Conservation (phyloP, 1,140 invertebrate genomes). For the Theocolax elegans region DNA sequence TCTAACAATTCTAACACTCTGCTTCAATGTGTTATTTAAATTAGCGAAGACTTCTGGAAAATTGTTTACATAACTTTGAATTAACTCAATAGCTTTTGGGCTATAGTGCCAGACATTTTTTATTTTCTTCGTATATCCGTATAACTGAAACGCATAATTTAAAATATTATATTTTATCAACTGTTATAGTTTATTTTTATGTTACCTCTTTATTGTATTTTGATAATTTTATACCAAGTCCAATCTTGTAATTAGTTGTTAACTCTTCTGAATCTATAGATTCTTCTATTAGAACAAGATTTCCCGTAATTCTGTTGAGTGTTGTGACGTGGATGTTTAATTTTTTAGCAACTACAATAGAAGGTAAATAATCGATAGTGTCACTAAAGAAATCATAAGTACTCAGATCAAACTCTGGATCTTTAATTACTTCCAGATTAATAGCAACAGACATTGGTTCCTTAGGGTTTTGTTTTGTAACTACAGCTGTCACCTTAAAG, state of each 20-base stretch:
- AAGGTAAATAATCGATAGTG: too few relatives aligned
- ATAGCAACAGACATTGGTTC: too few relatives aligned
- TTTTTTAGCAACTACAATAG: too few relatives aligned
- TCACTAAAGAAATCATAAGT: too few relatives aligned
- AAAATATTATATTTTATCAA: not conserved
- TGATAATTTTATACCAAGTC: slow-evolving; percentile 91
- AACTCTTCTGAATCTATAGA: slow-evolving; percentile 56
- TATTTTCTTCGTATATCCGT: slow-evolving; percentile 82
- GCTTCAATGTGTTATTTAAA: too few relatives aligned
- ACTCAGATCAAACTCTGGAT: too few relatives aligned
- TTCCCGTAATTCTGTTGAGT: too few relatives aligned
- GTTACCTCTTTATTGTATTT: slow-evolving; percentile 78
- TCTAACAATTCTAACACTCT: not conserved
- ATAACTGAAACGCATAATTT: slow-evolving; percentile 15
- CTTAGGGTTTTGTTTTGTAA: too few relatives aligned
- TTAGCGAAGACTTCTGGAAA: slow-evolving; percentile 79
- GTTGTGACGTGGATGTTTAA: too few relatives aligned
- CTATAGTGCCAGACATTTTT: slow-evolving; percentile 85
- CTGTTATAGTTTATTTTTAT: slow-evolving; percentile 28
- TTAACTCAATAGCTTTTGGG: slow-evolving; percentile 75
- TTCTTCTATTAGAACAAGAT: too few relatives aligned
- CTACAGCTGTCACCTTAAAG: too few relatives aligned
- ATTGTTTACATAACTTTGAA: slow-evolving; percentile 76
- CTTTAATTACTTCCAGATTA: too few relatives aligned
- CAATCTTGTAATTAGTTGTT: slow-evolving; percentile 81